Percentiles rank a stretch among this genome's conserved stretches.
Evolutionary conservation across 2,113 vertebrate genomes (phyloP).

Genomic region (Orycteropus afer): DNA sequence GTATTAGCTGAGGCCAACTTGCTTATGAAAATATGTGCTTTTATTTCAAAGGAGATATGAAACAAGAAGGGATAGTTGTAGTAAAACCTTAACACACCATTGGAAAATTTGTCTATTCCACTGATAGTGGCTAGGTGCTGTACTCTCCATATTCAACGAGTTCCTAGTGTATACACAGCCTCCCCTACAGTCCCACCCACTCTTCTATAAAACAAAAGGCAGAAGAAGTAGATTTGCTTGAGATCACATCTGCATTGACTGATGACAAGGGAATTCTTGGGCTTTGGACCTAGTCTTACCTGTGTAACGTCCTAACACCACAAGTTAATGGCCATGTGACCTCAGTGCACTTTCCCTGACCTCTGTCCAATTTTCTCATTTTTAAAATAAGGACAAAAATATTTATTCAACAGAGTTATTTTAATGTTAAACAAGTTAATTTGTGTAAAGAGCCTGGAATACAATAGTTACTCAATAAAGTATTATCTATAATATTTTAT

Average conservation of each 20-base stretch:
- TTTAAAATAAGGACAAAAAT: neutral
- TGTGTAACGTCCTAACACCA: neutral
- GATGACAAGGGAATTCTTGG: neutral
- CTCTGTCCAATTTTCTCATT: neutral
- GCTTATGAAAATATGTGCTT: neutral
- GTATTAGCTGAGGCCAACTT: neutral
- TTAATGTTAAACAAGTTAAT: slow-evolving; percentile 39
- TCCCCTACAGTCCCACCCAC: no score
- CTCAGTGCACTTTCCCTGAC: neutral
- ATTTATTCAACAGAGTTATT: neutral
- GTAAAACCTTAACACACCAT: neutral
- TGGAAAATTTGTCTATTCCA: neutral
- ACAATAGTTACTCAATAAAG: neutral
- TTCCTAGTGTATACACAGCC: neutral
- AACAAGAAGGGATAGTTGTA: neutral
- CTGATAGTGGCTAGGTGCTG: no score
- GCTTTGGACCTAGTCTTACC: neutral
- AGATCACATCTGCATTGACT: neutral
- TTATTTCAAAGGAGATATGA: neutral
- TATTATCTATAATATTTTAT: neutral
- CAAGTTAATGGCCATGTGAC: neutral
- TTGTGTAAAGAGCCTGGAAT: neutral
- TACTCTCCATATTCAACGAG: neutral
- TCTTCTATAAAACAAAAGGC: neutral
- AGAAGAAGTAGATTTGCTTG: neutral